These are phyloP conservation scores for Diprion similis DNA, from an alignment of 1,140 invertebrate species.

Conservation along the genomic window DNA sequence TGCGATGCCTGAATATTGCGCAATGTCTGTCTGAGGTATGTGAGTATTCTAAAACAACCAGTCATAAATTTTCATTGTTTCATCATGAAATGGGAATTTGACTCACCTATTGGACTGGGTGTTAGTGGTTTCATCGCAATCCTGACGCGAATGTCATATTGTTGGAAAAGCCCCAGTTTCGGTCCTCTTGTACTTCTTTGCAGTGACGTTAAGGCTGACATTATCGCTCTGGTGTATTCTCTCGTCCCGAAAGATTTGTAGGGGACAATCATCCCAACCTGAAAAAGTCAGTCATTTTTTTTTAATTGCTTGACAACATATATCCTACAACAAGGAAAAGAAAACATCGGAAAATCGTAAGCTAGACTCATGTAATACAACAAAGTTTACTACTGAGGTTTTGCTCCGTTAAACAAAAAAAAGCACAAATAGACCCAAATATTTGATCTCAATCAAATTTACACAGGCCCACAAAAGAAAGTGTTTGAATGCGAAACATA, in stretches of 20 bases:
- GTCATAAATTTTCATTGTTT: background rate
- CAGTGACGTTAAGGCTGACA: slow-evolving; percentile 69
- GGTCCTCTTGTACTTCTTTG: slow-evolving; percentile 61
- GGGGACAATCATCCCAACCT: slow-evolving; percentile 77
- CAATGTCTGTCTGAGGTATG: no score
- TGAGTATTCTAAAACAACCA: no score
- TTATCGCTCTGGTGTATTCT: slow-evolving; percentile 76
- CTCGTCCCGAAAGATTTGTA: slow-evolving; percentile 77
- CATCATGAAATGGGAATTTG: background rate
- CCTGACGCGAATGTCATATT: slow-evolving; percentile 73
- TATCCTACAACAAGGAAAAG: no score
- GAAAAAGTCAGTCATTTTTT: slow-evolving; percentile 9
- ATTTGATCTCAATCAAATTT: no score
- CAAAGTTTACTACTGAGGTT: no score
- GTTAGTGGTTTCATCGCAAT: slow-evolving; percentile 76
- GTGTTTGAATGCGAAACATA: no score
- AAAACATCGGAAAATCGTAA: no score
- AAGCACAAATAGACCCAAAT: no score
- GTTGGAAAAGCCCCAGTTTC: slow-evolving; percentile 72
- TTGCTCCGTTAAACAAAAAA: no score
- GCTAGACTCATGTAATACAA: no score
- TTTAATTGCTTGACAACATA: background rate
- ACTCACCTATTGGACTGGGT: slow-evolving; percentile 81
- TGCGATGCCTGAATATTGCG: no score
- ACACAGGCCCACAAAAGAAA: no score